A percentile compares a stretch with the other conserved stretches of the same genome.
Conservation (phyloP, 2,113 vertebrate species). For the Salvelinus alpinus region DNA sequence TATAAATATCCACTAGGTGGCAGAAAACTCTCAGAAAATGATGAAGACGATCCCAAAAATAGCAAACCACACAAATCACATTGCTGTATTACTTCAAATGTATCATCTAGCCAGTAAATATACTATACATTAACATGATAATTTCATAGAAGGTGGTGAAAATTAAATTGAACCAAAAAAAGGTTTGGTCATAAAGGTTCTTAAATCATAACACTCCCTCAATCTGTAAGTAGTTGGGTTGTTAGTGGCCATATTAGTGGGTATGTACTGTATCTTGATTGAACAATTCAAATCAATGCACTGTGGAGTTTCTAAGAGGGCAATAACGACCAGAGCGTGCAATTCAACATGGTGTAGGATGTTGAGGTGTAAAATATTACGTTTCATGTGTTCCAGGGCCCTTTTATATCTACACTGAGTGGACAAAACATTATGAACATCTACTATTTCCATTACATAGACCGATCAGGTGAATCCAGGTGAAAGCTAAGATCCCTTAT, state of each 20-base stretch:
- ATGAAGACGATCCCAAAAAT: background rate
- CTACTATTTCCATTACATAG: too few relatives aligned
- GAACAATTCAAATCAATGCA: background rate
- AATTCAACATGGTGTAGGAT: too few relatives aligned
- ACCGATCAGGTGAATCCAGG: too few relatives aligned
- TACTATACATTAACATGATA: too few relatives aligned
- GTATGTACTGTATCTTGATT: too few relatives aligned
- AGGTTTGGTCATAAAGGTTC: background rate
- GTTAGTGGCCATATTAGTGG: too few relatives aligned
- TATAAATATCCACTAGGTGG: background rate
- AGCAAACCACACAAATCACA: background rate
- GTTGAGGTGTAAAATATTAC: too few relatives aligned
- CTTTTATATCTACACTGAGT: background rate
- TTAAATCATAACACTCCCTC: background rate
- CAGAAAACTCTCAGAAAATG: background rate
- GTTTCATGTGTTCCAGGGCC: background rate
- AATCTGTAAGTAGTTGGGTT: background rate
- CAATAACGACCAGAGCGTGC: background rate
- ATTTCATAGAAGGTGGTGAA: too few relatives aligned
- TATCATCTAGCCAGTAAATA: background rate
- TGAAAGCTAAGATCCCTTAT: too few relatives aligned
- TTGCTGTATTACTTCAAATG: background rate
- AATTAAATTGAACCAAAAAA: background rate
- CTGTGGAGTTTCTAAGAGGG: background rate
- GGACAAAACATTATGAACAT: too few relatives aligned